Base-by-base conservation (phyloP, 2,797 vertebrate genomes). In the Crocidura indochinensis region DNA sequence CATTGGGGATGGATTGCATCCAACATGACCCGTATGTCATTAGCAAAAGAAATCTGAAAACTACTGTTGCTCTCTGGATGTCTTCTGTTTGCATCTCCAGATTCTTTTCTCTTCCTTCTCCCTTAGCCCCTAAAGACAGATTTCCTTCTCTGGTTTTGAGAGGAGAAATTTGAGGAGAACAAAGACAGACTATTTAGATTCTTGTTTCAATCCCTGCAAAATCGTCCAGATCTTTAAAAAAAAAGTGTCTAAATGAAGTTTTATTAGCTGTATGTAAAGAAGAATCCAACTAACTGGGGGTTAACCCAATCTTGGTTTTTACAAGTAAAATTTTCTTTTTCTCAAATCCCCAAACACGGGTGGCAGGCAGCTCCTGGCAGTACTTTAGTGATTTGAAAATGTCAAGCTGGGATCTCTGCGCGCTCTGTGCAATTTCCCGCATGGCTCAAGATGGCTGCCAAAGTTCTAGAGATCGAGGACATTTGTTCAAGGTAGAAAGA, bases 181-280 rank as follows among this genome's bases (percentile, higher is more conserved):
- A 20, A 84, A 79, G 24, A 15, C 24, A 56, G 26, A 44, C 81
- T 22, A 73, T 12, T 60, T 17, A 90, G 51, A 68, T 2, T 14
- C 14, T 71, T 93, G 53, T 8, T 2, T 87, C 15, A 84, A 87
- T 76, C 11, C 68, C n/a, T 68, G 2, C 27, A 51, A 65, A 85
- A 73, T 64, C 87, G 31, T 67, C 72, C 12, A 84, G 65, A 11
- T 74, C 56, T 60, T 51, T 11, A 51, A 51, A 56, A 84, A 90
- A 62, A 56, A 73, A 26, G 44, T 78, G 26, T 69, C 10, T 27
- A 73, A 94, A 80, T 80, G 67, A 27, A 91, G 84, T 84, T 84
- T 31, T 86, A 56, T 92, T 68, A 80, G 44, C 29, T 68, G 22
- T 12, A 64, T 64, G 11, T 71, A 73, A 86, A 51, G 51, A 87